Percentiles rank a stretch among this genome's conserved stretches.
Evolutionary conservation across 2,888 invertebrate genomes (phyloP).

Genomic region (Epinotia nisella): DNA sequence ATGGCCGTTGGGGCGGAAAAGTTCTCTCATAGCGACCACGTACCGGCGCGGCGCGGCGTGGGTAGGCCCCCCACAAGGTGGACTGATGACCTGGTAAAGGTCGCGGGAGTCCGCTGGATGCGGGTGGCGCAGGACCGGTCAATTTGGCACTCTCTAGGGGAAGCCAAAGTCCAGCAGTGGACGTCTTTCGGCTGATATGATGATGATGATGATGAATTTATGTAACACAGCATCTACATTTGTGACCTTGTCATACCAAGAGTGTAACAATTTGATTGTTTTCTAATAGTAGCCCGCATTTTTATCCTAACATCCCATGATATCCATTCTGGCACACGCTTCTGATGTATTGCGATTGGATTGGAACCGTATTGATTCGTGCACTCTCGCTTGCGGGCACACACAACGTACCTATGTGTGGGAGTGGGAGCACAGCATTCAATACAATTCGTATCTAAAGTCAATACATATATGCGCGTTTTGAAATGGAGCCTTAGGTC

Average conservation of each 20-base stretch:
- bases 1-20: too few species aligned
- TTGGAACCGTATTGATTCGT: neutral
- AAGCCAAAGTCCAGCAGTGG: too few species aligned
- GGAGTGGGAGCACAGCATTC: neutral
- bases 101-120: too few species aligned
- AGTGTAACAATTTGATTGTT: slow-evolving; percentile 52
- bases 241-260: slow-evolving; percentile 20
- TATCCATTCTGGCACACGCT: neutral
- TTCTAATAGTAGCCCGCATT: slow-evolving; percentile 51
- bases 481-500: neutral
- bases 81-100: too few species aligned
- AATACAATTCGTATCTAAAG: neutral
- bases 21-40: too few species aligned
- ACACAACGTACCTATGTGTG: neutral
- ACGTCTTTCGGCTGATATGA: too few species aligned
- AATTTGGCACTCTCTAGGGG: too few species aligned
- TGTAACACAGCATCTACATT: neutral
- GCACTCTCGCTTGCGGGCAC: neutral
- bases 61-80: too few species aligned
- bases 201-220: too few species aligned
- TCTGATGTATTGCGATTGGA: neutral
- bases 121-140: too few species aligned
- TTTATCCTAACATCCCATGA: slow-evolving; percentile 43
- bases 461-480: neutral
- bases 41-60: too few species aligned